Percentiles rank a stretch among this genome's conserved stretches.
Conservation (phyloP, 1,140 invertebrate species). For the Thaumetopoea pityocampa region DNA sequence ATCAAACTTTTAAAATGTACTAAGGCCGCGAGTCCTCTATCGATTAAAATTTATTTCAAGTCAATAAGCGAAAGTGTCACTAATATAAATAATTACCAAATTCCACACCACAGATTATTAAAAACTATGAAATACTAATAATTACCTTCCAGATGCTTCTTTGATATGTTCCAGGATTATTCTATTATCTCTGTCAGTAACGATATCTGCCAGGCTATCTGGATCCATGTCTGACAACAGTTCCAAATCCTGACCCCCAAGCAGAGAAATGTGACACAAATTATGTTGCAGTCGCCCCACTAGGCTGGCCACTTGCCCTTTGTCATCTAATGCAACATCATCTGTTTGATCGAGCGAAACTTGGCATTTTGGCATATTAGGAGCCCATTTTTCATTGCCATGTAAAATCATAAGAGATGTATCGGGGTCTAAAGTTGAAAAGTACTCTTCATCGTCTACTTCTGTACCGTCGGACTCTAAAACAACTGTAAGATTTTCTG, state of each 20-base stretch:
- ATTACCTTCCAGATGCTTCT: conserved; percentile 86
- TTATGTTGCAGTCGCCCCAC: conserved; percentile 86
- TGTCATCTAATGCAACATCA: conserved; percentile 76
- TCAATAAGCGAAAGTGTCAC: no score
- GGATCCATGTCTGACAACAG: conserved; percentile 90
- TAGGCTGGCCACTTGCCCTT: conserved; percentile 78
- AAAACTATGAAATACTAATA: background rate
- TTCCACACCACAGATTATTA: no score
- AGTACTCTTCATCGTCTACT: conserved; percentile 93
- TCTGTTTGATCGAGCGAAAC: conserved; percentile 83
- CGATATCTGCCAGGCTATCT: conserved; percentile 86
- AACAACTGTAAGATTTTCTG: conserved; percentile 83
- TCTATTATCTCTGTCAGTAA: conserved; percentile 84
- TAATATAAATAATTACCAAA: no score
- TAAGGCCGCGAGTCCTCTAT: no score
- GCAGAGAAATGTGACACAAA: conserved; percentile 86
- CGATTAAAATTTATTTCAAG: no score
- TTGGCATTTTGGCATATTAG: conserved; percentile 73
- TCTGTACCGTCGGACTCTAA: conserved; percentile 91
- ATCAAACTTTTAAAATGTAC: no score
- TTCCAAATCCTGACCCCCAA: conserved; percentile 87
- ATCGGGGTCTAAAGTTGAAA: conserved; percentile 88
- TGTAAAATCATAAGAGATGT: conserved; percentile 88
- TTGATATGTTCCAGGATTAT: conserved; percentile 88
- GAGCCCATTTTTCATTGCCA: conserved; percentile 84